Conservation (phyloP, 2,888 invertebrate species). For the Folsomia candida region DNA sequence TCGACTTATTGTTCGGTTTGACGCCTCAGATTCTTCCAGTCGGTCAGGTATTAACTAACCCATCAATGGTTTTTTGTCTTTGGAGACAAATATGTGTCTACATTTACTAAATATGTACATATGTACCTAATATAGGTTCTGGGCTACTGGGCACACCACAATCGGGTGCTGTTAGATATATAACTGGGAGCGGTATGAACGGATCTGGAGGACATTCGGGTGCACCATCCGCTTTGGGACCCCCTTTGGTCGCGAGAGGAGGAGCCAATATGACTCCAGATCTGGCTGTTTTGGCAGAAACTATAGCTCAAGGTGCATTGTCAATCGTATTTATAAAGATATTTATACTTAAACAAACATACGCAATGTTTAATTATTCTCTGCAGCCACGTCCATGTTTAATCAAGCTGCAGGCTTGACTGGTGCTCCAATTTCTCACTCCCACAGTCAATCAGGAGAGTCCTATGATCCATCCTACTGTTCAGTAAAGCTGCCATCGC, state of each 20-base stretch:
- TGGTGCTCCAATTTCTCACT: constrained; percentile 34
- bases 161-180: neutral
- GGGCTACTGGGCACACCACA: constrained; percentile 6
- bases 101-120: neutral
- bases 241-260: constrained; percentile 31
- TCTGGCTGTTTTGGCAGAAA: constrained; percentile 68
- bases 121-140: neutral
- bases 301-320: constrained; percentile 75
- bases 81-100: neutral
- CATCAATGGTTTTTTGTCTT: constrained; percentile 10
- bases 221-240: neutral
- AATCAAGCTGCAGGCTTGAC: constrained; percentile 61
- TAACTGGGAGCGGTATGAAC: neutral
- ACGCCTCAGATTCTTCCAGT: constrained; percentile 51
- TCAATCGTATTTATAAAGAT: no score
- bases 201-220: neutral
- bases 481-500: constrained; percentile 68
- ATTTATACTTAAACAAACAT: no score
- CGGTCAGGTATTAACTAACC: constrained; percentile 32
- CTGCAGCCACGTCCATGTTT: constrained; percentile 71
- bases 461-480: constrained; percentile 56
- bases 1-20: constrained; percentile 72
- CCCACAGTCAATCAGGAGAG: constrained; percentile 49
- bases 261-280: constrained; percentile 53
- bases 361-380: no score